Percentiles rank a stretch among this genome's conserved stretches.
Conservation (phyloP, 2,113 vertebrate genomes). For the Rhinoptilus africanus region DNA sequence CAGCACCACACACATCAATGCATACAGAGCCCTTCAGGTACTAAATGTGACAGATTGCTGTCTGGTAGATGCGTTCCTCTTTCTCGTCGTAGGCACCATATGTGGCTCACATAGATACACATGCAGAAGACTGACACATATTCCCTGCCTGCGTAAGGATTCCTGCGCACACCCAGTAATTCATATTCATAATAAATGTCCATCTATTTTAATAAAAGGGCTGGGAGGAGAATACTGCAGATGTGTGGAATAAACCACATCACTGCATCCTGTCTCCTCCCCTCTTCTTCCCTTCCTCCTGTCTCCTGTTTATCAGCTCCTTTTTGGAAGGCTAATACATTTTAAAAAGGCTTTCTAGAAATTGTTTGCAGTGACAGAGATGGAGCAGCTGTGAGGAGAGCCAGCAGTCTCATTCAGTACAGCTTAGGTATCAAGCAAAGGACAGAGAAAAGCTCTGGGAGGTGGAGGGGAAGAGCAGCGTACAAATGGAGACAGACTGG, state of each 20-base stretch:
- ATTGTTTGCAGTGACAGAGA: neutral
- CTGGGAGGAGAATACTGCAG: neutral
- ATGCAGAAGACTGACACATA: neutral
- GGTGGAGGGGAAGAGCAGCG: neutral
- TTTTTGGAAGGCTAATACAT: conserved; percentile 30
- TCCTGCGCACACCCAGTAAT: neutral
- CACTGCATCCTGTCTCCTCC: neutral
- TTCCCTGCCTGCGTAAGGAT: neutral
- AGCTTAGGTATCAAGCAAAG: neutral
- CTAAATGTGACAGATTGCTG: neutral
- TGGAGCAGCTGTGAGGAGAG: conserved; percentile 26
- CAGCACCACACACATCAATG: neutral
- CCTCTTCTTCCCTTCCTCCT: neutral
- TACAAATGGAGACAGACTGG: neutral
- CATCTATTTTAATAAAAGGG: conserved; percentile 23
- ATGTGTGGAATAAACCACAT: neutral
- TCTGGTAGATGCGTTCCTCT: neutral
- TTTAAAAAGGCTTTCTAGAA: conserved; percentile 54
- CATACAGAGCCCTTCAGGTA: neutral
- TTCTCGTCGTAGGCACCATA: neutral
- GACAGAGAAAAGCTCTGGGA: neutral
- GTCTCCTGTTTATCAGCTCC: neutral
- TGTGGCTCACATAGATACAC: neutral
- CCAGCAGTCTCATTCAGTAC: neutral
- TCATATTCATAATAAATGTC: conserved; percentile 61